A percentile compares a stretch with the other conserved stretches of the same genome.
These are phyloP conservation scores for Herpetotheres cachinnans DNA, from an alignment of 2,113 vertebrate genomes.

Conservation along the genomic window DNA sequence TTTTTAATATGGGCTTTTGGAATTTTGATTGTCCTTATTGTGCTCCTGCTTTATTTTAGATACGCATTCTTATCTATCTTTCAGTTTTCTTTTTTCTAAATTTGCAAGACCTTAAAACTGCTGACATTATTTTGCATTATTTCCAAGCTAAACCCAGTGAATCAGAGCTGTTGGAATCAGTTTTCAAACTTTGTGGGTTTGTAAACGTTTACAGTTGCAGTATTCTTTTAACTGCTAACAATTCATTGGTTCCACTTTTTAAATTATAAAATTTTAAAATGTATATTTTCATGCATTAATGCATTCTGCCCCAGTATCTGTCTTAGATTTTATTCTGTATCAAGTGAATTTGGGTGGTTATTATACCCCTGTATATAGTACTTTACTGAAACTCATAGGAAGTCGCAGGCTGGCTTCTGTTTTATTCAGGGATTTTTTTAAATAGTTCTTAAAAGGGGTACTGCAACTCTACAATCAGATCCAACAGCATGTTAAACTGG, in stretches of 20 bases:
- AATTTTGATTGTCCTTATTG: constrained; percentile 56
- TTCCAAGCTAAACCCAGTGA: constrained; percentile 70
- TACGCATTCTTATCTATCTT: constrained; percentile 40
- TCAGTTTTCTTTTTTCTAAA: not conserved
- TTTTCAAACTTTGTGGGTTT: constrained; percentile 63
- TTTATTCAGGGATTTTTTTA: constrained; percentile 80
- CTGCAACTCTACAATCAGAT: constrained; percentile 61
- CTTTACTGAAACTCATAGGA: constrained; percentile 71
- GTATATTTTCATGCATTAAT: not conserved
- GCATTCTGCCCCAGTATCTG: constrained; percentile 17
- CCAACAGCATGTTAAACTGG: constrained; percentile 63
- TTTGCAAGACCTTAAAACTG: constrained; percentile 67
- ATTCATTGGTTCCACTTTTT: constrained; percentile 39
- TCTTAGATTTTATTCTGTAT: constrained; percentile 34
- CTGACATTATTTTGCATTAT: constrained; percentile 68
- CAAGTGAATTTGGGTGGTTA: constrained; percentile 42
- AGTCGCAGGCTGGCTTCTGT: constrained; percentile 75
- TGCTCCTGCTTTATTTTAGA: constrained; percentile 69
- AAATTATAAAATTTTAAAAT: not conserved
- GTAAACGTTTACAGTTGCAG: constrained; percentile 65
- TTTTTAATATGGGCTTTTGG: constrained; percentile 73
- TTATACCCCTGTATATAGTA: constrained; percentile 49
- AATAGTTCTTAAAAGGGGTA: constrained; percentile 68
- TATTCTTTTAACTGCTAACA: constrained; percentile 68
- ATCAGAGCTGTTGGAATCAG: constrained; percentile 69